Evolutionary conservation across 2,797 vertebrate species (phyloP), one percentile per base, ranked within the genome.

Genomic region (Chelon auratus): DNA sequence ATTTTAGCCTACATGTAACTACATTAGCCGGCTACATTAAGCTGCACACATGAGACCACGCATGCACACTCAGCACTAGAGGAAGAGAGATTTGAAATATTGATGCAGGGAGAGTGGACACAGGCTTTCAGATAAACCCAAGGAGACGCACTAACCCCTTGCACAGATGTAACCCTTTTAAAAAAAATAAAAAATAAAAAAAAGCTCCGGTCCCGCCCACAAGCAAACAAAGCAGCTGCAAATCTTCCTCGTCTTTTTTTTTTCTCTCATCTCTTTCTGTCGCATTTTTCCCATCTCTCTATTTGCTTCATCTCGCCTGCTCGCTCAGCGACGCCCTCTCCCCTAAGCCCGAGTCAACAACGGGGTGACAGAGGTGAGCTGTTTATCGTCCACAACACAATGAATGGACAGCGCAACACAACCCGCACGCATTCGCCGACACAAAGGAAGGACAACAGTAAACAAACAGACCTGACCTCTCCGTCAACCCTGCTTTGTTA

Each of bases 401-500:
- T 76, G 78, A 83, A 78, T 2, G 71, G 81, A 81, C 70, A 57
- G 66, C 14, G 7, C 57, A 65, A 79, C 78, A 48, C 68, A 73
- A 69, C 47, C 62, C 50, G 24, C 48, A 50, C 48, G 9, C 45
- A 57, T 59, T 62, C 40, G 58, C 12, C 3, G 47, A 75, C 63
- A 89, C 78, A 90, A 78, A 82, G 61, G 65, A 64, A 68, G 68
- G 54, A 72, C 58, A 66, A 76, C 72, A 42, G 83, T 66, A 85
- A 89, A 84, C 78, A 92, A 85, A 83, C 82, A 80, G 45, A 40
- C 47, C 62, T 78, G 80, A 89, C 84, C 84, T 62, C 51, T 72
- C n/a, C 0, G 66, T 84, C 73, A 85, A 77, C 75, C 54, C 48
- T 26, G 43, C 69, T 79, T 79, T 83, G 77, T 82, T 77, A 53